phyloP scores from a whole-genome alignment of 2,888 invertebrate species.

The Patella depressa region DNA sequence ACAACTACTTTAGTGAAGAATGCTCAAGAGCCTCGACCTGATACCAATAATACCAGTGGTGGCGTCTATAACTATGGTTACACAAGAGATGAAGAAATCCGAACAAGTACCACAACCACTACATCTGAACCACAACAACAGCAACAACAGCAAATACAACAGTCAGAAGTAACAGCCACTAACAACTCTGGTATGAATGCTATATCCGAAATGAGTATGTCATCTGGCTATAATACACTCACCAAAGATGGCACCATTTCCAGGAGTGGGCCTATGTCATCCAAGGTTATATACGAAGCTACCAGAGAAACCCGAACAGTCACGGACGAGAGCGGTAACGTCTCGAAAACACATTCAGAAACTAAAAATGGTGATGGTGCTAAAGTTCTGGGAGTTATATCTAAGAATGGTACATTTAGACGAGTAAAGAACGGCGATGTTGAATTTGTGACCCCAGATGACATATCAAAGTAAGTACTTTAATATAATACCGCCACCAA shows the following conservation, averaged over 20 bases:
- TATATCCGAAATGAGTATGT: constrained; percentile 8
- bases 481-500: no score
- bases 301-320: constrained; percentile 6
- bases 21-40: no score
- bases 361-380: constrained; percentile 4
- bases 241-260: not conserved
- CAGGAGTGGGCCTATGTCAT: not conserved
- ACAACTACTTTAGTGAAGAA: not conserved
- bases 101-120: not conserved
- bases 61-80: no score
- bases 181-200: constrained; percentile 5
- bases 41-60: no score
- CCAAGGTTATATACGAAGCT: not conserved
- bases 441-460: not conserved
- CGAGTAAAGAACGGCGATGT: not conserved
- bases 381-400: not conserved
- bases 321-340: constrained; percentile 7
- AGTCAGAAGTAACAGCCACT: not conserved
- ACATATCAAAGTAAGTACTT: not conserved
- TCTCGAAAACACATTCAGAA: not conserved
- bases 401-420: constrained; percentile 8
- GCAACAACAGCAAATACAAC: no score
- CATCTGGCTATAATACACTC: not conserved
- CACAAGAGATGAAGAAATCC: no score
- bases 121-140: not conserved